Conservation (phyloP, 2,888 invertebrate species). For the Glaucopsyche alexis region DNA sequence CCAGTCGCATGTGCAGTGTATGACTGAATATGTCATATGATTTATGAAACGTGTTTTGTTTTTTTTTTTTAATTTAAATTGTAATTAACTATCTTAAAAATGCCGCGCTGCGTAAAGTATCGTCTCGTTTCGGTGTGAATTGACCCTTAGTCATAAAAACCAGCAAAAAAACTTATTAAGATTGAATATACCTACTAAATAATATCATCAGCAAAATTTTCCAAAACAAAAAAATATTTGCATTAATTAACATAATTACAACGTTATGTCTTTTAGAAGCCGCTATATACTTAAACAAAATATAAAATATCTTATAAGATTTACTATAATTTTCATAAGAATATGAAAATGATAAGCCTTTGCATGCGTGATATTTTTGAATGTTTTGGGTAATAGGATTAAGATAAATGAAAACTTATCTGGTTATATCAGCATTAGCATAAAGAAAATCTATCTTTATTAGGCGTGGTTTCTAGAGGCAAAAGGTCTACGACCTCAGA, state of each 20-base stretch:
- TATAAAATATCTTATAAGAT: not conserved
- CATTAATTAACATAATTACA: not conserved
- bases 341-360: not conserved
- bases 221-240: not conserved
- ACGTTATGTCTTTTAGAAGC: not conserved
- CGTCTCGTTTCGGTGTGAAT: too few species aligned
- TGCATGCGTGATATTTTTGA: not conserved
- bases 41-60: too few species aligned
- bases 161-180: too few species aligned
- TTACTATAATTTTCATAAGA: too few species aligned
- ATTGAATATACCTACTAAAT: too few species aligned
- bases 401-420: not conserved
- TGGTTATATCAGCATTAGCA: not conserved
- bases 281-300: not conserved
- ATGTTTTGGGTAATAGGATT: not conserved
- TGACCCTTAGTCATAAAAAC: too few species aligned
- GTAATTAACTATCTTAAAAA: too few species aligned
- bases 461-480: not conserved
- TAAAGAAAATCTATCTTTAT: not conserved
- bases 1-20: too few species aligned
- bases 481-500: not conserved
- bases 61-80: too few species aligned
- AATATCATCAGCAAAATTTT: not conserved
- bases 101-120: too few species aligned
- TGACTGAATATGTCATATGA: too few species aligned